These are phyloP conservation scores for Yponomeuta evonymella DNA, from an alignment of 2,888 invertebrate species.

Conservation along the genomic window DNA sequence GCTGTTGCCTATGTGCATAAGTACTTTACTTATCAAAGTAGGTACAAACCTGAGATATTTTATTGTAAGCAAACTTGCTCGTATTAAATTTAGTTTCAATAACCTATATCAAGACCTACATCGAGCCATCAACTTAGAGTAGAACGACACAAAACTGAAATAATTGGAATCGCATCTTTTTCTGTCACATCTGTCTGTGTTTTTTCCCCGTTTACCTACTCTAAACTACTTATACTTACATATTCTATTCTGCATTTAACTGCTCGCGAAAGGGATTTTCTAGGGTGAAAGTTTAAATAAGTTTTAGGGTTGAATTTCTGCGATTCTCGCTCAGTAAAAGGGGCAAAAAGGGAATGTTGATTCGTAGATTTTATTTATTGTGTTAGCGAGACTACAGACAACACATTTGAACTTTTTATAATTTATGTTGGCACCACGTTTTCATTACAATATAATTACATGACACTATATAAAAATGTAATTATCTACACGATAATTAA, in stretches of 20 bases:
- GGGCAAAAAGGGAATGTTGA: constrained; percentile 72
- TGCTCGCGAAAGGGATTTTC: constrained; percentile 69
- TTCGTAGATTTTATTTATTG: constrained; percentile 71
- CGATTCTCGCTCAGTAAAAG: constrained; percentile 70
- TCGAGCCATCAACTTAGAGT: too few relatives aligned
- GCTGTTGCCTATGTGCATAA: too few relatives aligned
- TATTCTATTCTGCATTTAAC: constrained; percentile 69
- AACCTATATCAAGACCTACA: too few relatives aligned
- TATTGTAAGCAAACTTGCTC: too few relatives aligned
- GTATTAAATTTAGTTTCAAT: too few relatives aligned
- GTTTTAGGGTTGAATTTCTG: constrained; percentile 65
- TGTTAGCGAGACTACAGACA: constrained; percentile 23
- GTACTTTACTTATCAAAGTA: too few relatives aligned
- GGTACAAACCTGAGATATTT: too few relatives aligned
- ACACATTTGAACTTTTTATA: neutral
- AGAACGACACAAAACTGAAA: neutral
- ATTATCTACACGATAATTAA: too few relatives aligned
- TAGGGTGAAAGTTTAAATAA: constrained; percentile 73
- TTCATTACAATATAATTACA: neutral
- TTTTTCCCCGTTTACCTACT: constrained; percentile 25
- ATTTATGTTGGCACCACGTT: neutral
- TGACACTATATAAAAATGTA: too few relatives aligned
- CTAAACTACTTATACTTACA: constrained; percentile 39
- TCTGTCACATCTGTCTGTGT: neutral
- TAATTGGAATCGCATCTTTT: neutral